Evolutionary conservation across 1,140 invertebrate species (phyloP).

Genomic region (Scaptomyza montana): DNA sequence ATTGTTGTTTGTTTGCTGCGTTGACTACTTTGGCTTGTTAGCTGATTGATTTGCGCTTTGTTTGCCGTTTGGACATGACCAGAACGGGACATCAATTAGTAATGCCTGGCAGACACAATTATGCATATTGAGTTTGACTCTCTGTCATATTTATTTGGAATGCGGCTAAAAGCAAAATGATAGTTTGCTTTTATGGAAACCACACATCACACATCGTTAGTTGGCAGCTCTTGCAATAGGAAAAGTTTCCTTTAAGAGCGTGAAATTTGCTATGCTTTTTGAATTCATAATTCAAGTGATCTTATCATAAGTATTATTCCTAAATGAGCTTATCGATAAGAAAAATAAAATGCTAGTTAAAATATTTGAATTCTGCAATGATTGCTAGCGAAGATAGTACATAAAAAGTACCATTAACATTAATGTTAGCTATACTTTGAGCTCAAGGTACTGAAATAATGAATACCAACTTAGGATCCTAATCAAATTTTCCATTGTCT

Average conservation of each 20-base stretch:
- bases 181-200: constrained; percentile 30
- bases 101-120: constrained; percentile 74
- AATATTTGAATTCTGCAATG: no score
- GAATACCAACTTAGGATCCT: no score
- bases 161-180: constrained; percentile 25
- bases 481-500: no score
- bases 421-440: no score
- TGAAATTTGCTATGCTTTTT: constrained; percentile 28
- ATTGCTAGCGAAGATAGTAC: no score
- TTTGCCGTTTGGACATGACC: constrained; percentile 70
- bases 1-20: constrained; percentile 40
- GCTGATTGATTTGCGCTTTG: constrained; percentile 80
- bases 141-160: constrained; percentile 11
- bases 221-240: constrained; percentile 35
- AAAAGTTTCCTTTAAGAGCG: constrained; percentile 27
- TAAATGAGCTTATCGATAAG: not conserved
- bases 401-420: no score
- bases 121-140: constrained; percentile 61
- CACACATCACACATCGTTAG: constrained; percentile 35
- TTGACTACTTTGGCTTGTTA: constrained; percentile 63
- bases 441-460: no score
- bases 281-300: constrained; percentile 18
- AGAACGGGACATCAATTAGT: constrained; percentile 75
- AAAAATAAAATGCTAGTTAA: not conserved
- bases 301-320: not conserved